Evolutionary conservation across 2,888 invertebrate genomes (phyloP).

Genomic region (Athalia cordata): DNA sequence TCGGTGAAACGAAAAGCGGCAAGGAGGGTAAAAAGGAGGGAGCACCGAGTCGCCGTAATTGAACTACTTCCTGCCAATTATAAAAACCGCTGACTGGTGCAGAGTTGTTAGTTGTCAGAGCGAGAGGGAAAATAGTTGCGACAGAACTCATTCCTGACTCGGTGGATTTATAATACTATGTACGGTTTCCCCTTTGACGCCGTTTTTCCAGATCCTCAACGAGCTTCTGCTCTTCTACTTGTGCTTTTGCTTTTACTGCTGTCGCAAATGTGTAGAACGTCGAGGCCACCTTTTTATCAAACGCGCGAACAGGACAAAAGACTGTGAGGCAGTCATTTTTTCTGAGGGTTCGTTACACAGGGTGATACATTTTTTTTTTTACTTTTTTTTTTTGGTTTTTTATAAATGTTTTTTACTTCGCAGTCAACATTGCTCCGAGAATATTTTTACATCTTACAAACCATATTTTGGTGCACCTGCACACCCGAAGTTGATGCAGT

Average conservation of each 20-base stretch:
- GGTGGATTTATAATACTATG: constrained; percentile 17
- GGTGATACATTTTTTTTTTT: too few relatives aligned
- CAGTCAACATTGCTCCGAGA: too few relatives aligned
- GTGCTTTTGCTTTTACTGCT: not conserved
- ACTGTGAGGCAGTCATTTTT: too few relatives aligned
- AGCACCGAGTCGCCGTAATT: constrained; percentile 55
- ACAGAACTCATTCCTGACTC: not conserved
- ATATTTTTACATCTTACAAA: too few relatives aligned
- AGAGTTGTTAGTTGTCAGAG: constrained; percentile 19
- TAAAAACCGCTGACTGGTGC: constrained; percentile 63
- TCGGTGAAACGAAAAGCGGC: constrained; percentile 14
- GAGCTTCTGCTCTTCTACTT: not conserved
- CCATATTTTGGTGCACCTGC: too few relatives aligned
- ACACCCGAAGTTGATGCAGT: too few relatives aligned
- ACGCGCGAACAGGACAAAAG: too few relatives aligned
- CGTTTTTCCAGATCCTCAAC: not conserved
- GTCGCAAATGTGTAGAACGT: not conserved
- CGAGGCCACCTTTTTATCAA: too few relatives aligned
- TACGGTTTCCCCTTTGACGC: constrained; percentile 16
- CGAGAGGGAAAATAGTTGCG: constrained; percentile 12
- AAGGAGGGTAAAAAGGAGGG: constrained; percentile 25
- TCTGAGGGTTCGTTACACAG: too few relatives aligned
- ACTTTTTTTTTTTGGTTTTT: too few relatives aligned
- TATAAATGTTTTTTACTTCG: too few relatives aligned
- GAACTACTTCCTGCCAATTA: constrained; percentile 66